Percentiles rank a stretch among this genome's conserved stretches.
These are phyloP conservation scores for Campylomormyrus numenius DNA, from an alignment of 2,113 vertebrate genomes.

Conservation along the genomic window DNA sequence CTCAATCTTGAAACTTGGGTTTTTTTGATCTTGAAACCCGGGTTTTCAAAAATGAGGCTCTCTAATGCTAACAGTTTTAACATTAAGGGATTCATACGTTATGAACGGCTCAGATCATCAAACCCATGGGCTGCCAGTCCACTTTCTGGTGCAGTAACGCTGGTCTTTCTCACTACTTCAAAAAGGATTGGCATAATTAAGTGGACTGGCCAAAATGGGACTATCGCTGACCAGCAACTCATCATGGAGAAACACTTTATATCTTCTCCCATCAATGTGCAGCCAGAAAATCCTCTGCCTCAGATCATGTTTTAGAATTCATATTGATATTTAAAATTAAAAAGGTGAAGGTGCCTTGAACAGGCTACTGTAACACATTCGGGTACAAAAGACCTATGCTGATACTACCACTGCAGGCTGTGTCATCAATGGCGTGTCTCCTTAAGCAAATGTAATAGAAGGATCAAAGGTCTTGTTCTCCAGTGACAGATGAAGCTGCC, in stretches of 20 bases:
- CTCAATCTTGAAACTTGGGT: not conserved
- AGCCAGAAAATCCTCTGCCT: slow-evolving; percentile 33
- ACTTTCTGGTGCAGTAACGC: not conserved
- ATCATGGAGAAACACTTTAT: slow-evolving; percentile 42
- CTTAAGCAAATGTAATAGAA: slow-evolving; percentile 45
- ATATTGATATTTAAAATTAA: slow-evolving; percentile 48
- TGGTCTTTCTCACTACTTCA: slow-evolving; percentile 16
- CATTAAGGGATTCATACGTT: not conserved
- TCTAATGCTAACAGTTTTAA: not conserved
- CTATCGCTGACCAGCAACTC: slow-evolving; percentile 25
- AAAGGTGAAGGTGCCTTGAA: slow-evolving; percentile 51
- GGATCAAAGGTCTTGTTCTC: slow-evolving; percentile 50
- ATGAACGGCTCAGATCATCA: not conserved
- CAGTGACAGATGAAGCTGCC: slow-evolving; percentile 40
- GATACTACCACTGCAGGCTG: slow-evolving; percentile 22
- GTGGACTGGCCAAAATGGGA: not conserved
- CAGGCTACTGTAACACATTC: slow-evolving; percentile 28
- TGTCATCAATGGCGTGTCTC: slow-evolving; percentile 35
- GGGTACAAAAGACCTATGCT: not conserved
- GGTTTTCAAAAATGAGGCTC: not conserved
- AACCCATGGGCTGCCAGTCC: not conserved
- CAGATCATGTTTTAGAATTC: slow-evolving; percentile 24
- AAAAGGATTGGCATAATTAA: slow-evolving; percentile 7
- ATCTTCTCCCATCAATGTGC: slow-evolving; percentile 46
- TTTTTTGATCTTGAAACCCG: not conserved